Evolutionary conservation across 2,888 invertebrate species (phyloP).

Genomic region (Pheosia gnoma): DNA sequence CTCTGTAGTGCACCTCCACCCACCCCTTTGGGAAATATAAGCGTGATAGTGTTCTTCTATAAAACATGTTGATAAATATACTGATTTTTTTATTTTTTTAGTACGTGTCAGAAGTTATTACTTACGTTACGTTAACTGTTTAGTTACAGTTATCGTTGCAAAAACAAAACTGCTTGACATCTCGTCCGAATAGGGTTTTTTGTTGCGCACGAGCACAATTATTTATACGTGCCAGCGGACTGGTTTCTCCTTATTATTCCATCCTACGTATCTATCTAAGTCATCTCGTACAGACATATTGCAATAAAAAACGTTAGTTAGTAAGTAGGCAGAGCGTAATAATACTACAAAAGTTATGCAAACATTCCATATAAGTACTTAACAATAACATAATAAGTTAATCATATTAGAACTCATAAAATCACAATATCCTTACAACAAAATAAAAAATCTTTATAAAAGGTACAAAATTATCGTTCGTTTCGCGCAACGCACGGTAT

Average conservation of each 20-base stretch:
- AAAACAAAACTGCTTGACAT: conserved; percentile 3
- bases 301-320: conserved; percentile 11
- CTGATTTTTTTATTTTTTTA: too few relatives aligned
- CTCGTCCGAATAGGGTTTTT: not conserved
- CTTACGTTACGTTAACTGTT: not conserved
- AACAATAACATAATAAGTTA: conserved; percentile 9
- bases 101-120: too few relatives aligned
- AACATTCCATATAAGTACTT: not conserved
- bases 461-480: conserved; percentile 10
- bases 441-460: conserved; percentile 14
- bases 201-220: not conserved
- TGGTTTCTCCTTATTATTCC: not conserved
- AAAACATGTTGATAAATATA: too few relatives aligned
- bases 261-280: conserved; percentile 26
- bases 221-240: not conserved
- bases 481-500: not conserved
- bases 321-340: not conserved
- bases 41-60: too few relatives aligned
- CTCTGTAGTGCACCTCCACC: too few relatives aligned
- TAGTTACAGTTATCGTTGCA: conserved; percentile 1
- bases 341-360: not conserved
- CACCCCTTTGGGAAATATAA: too few relatives aligned
- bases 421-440: conserved; percentile 29
- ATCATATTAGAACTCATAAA: conserved; percentile 22
- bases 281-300: conserved; percentile 18